A percentile compares a stretch with the other conserved stretches of the same genome.
phyloP scores from a whole-genome alignment of 1,140 invertebrate species.

The Octopus sinensis region DNA sequence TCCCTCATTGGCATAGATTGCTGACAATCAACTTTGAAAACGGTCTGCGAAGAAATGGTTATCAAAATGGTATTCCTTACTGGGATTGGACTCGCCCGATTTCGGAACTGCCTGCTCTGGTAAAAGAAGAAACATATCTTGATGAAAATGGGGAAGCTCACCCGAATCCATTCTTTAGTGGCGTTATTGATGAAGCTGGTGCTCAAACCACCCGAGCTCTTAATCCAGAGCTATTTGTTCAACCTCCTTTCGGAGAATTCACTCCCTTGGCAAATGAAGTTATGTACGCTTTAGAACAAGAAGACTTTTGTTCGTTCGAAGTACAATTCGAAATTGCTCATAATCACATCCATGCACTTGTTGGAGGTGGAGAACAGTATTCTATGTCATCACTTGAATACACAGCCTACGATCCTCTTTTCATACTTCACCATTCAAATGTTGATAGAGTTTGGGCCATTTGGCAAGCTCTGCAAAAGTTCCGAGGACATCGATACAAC shows the following conservation, averaged over 20 bases:
- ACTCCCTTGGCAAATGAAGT: slow-evolving; percentile 29
- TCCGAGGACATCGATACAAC: slow-evolving; percentile 19
- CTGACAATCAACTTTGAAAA: slow-evolving; percentile 20
- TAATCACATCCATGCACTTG: slow-evolving; percentile 30
- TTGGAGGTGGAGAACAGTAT: slow-evolving; percentile 22
- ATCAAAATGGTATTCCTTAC: slow-evolving; percentile 28
- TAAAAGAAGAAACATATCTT: slow-evolving; percentile 15
- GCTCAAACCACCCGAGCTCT: slow-evolving; percentile 18
- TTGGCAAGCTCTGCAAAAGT: slow-evolving; percentile 24
- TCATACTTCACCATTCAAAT: slow-evolving; percentile 29
- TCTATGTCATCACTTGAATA: slow-evolving; percentile 22
- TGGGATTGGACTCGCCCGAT: slow-evolving; percentile 35
- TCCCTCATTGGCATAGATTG: slow-evolving; percentile 31
- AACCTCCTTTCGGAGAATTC: slow-evolving; percentile 18
- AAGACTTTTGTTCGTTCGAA: slow-evolving; percentile 28
- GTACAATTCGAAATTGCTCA: slow-evolving; percentile 31
- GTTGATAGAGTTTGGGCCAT: slow-evolving; percentile 25
- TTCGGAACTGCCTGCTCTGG: slow-evolving; percentile 21
- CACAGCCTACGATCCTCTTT: slow-evolving; percentile 31
- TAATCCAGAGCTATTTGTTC: slow-evolving; percentile 21
- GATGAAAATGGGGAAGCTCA: slow-evolving; percentile 3
- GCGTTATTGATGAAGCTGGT: background rate
- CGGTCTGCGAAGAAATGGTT: slow-evolving; percentile 17
- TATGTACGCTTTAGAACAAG: slow-evolving; percentile 27
- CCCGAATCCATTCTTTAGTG: slow-evolving; percentile 21